Base-by-base conservation (phyloP, 2,888 invertebrate species). In the Acleris sparsana region DNA sequence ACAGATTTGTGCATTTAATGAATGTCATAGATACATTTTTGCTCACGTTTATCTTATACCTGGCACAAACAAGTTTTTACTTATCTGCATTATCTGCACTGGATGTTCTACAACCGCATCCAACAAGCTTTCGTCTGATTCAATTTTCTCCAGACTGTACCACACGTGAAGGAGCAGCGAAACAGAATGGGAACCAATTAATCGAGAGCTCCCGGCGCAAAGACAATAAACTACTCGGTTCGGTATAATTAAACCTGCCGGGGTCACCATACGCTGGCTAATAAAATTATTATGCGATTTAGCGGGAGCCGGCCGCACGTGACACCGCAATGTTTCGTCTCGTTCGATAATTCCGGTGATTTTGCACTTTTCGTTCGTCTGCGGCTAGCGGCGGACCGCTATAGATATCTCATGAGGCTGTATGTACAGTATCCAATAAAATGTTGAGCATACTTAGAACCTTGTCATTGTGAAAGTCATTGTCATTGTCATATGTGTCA, bases 221-320 rank as follows among this genome's bases (percentile, higher is more conserved):
- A 66, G 62, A 66, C 66, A 57, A 66, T 57, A 57, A 56, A 53
- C 56, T 46, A 44, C 57, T 49, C 55, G 49, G 61, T 22, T 33
- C 18, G 18, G 44, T 62, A 66, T 66, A 66, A 66, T 66, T 66
- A 66, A 62, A 66, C 52, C 61, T n/a, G 62, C 46, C 46, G 51
- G 51, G 65, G 51, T 65, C 66, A 62, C 48, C 57, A 57, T 62
- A 52, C 39, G 52, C 48, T 66, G 66, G 66, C 61, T 57, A 66
- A 62, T 66, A 57, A 66, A 66, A 66, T 66, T 66, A 66, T 66
- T 66, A 66, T 66, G 62, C 66, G 61, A 65, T 61, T 66, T 66
- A 62, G 66, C 57, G 65, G 56, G 56, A 61, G 57, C 46, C 65
- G 56, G 65, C 49, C 65, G 60, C 65, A 1, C 39, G 53, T 53